Conservation (phyloP, 2,797 vertebrate species). For the Chromobotia macracanthus region DNA sequence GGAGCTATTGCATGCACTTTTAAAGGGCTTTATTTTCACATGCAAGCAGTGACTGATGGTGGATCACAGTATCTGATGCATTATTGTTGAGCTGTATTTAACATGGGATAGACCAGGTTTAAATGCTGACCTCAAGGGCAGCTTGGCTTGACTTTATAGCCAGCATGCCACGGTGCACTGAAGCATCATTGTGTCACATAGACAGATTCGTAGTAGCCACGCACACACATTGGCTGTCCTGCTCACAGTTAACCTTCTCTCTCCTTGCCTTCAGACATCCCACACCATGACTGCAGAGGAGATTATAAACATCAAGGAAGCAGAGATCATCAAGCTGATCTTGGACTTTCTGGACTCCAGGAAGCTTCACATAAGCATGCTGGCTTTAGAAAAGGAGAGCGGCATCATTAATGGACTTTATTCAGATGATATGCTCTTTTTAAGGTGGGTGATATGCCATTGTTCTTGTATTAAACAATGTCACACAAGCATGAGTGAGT, state of each 20-base stretch:
- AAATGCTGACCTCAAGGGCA: no score
- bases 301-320: slow-evolving; percentile 94
- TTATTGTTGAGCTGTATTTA: no score
- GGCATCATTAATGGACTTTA: slow-evolving; percentile 96
- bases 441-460: slow-evolving; percentile 79
- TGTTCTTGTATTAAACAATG: background rate
- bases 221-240: background rate
- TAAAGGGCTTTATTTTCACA: background rate
- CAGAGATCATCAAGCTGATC: slow-evolving; percentile 94
- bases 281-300: slow-evolving; percentile 94
- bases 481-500: no score
- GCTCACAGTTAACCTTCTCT: background rate
- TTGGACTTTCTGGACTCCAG: slow-evolving; percentile 93
- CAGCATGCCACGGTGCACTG: background rate
- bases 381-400: slow-evolving; percentile 95
- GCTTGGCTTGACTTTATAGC: no score
- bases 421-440: slow-evolving; percentile 98
- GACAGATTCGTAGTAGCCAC: no score
- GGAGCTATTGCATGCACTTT: background rate
- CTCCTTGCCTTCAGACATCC: slow-evolving; percentile 60
- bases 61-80: background rate
- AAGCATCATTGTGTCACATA: background rate
- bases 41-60: background rate
- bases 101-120: no score
- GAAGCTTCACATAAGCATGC: slow-evolving; percentile 97